Evolutionary conservation across 2,113 vertebrate species (phyloP).

Genomic region (Hypanus sabinus): DNA sequence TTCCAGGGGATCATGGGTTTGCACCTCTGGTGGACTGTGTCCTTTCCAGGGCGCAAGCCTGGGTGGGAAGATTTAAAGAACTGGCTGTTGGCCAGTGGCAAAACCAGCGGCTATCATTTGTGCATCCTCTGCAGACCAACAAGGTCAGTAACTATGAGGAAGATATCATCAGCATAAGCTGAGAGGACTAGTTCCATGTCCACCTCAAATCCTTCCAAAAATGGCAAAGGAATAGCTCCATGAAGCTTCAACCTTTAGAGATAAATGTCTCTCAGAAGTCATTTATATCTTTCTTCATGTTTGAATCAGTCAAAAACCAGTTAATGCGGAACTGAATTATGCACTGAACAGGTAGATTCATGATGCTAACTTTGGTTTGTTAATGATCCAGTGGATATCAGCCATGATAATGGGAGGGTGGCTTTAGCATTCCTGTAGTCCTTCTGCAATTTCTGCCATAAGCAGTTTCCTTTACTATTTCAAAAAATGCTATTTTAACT

Average conservation of each 20-base stretch:
- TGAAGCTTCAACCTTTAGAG: background rate
- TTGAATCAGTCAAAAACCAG: background rate
- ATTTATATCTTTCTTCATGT: background rate
- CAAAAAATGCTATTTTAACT: background rate
- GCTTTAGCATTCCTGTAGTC: background rate
- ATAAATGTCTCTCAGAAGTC: background rate
- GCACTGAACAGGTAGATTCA: background rate
- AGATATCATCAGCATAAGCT: too few species aligned
- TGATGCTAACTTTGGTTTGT: background rate
- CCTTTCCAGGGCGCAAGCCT: too few species aligned
- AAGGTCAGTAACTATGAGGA: too few species aligned
- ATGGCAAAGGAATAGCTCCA: too few species aligned
- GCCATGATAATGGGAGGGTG: background rate
- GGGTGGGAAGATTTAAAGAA: too few species aligned
- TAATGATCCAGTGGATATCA: background rate
- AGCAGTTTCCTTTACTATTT: background rate
- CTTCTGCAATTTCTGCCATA: background rate
- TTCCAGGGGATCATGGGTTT: too few species aligned
- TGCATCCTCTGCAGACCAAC: too few species aligned
- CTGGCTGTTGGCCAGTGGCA: too few species aligned
- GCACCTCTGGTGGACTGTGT: too few species aligned
- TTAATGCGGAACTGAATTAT: background rate
- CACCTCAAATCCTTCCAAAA: too few species aligned
- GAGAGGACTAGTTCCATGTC: too few species aligned
- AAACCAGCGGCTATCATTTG: too few species aligned